Conservation (phyloP, 2,113 vertebrate genomes). For the Ochotona curzoniae region DNA sequence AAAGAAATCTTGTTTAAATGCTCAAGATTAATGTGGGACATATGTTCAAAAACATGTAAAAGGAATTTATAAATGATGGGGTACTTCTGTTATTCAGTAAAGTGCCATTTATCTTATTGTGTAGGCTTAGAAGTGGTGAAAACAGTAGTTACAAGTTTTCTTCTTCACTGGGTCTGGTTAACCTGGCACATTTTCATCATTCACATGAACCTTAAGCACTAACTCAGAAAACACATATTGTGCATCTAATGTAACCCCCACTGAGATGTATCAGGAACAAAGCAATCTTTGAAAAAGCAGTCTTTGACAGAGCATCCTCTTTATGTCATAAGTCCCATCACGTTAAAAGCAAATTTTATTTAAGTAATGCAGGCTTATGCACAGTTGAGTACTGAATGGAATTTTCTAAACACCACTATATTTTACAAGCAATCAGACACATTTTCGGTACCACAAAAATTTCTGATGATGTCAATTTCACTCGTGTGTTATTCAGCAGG, state of each 20-base stretch:
- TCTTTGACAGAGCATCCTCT: background rate
- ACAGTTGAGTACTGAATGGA: conserved; percentile 39
- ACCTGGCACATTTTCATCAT: conserved; percentile 62
- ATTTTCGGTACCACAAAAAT: conserved; percentile 9
- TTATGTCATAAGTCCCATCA: conserved; percentile 32
- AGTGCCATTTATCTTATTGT: conserved; percentile 73
- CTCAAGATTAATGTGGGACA: background rate
- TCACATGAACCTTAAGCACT: conserved; percentile 4
- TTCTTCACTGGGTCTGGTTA: conserved; percentile 56
- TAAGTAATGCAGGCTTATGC: conserved; percentile 25
- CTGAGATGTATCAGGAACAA: conserved; percentile 60
- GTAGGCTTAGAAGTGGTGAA: conserved; percentile 56
- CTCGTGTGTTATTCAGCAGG: conserved; percentile 7
- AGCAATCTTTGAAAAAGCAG: conserved; percentile 53
- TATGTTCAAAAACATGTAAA: background rate
- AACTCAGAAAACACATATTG: conserved; percentile 36
- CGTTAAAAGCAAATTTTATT: conserved; percentile 49
- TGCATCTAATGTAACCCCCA: background rate
- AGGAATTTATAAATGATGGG: conserved; percentile 16
- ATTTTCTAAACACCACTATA: conserved; percentile 6
- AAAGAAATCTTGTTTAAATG: background rate
- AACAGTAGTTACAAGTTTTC: conserved; percentile 73
- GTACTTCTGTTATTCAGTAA: conserved; percentile 58
- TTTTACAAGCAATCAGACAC: conserved; percentile 9
- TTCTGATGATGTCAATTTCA: conserved; percentile 15